Base-by-base conservation (phyloP, 2,888 invertebrate species). In the Drosophila falleni region DNA sequence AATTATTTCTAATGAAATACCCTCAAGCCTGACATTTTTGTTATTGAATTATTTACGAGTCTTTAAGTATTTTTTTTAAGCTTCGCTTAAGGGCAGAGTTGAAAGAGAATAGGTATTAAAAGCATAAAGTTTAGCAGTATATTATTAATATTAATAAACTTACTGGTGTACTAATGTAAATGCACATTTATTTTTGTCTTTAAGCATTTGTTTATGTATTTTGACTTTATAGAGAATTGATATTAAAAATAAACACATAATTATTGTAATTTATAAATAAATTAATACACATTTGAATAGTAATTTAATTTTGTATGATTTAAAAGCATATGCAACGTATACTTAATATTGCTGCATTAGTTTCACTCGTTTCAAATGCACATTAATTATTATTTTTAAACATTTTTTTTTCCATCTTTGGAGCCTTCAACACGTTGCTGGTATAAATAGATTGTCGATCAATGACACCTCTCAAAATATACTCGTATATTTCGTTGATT, bases 361-460 rank as follows among this genome's bases (percentile, higher is more conserved):
- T 3, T 8, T 41, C 23, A 16, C 13, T 26, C 15, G 33, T 35
- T 23, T 29, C 2, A 29, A 47, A 15, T 47, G 35, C 26, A 47
- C 8, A 49, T 60, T 50, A 23, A 50, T 42, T 42, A 41, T 19
- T 15, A 54, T 51, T 54, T 54, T 54, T 26, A n/a, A 42, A 11
- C 29, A 31, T 11, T 39, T 33, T 11, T 49, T 41, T 33, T 35
- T 37, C 46, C 39, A 51, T 39, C 37, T 37, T 54, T 50, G 46
- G 15, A 61, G 56, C 75, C 63, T 78, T 71, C 58, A 49, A 47
- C 8, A 37, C 23, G 19, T 11, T 8, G 49, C 42, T 16, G 69
- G 31, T 51, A 49, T 39, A 68, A 59, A 74, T 50, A 69, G 70
- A 75, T 49, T 33, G 37, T 50, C 51, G 77, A 71, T 75, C 76